Evolutionary conservation across 1,140 invertebrate genomes (phyloP), one percentile per base, ranked within the genome.

Genomic region (Drosophila nikananu): DNA sequence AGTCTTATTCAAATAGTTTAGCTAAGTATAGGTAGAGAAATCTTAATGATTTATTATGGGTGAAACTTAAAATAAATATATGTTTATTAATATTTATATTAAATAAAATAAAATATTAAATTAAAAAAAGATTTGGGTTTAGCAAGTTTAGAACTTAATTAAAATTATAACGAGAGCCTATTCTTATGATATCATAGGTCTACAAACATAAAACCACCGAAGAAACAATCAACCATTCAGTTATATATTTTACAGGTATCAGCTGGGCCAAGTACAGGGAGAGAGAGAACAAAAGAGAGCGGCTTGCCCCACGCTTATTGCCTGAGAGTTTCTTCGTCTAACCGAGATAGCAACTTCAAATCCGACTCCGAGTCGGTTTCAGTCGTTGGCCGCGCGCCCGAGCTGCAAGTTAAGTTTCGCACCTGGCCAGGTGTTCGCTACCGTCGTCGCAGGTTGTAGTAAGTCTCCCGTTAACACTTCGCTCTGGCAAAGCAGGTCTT

Each of bases 341-440:
- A 37, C 64, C 23, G 39, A 39, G 39, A 57, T 57, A 46, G n/a
- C 67, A 54, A 54, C 55, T 51, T 49, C 66, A 17, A 68, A 35
- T 64, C 60, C 13, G 27, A 57, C 78, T 77, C 57, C 64, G 76
- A 73, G 63, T 77, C 42, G 48, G 70, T 74, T 74, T 82, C 83
- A 87, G 80, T 89, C 74, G 68, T 66, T 79, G 62, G 55, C 48
- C 66, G 70, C 51, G 57, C 81, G 78, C 70, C 78, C 49, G 61
- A 90, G 79, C 70, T 80, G 52, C 86, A 86, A 83, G 86, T 80
- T 68, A 39, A 71, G 63, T 71, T 71, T 80, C 57, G 52, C 66
- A 70, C 66, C 65, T 72, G 70, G 84, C 72, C 73, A 52, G 68
- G 58, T 65, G 63, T 55, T 68, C 67, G 67, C 67, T 49, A 46